phyloP scores from a whole-genome alignment of 1,140 invertebrate species.

The Pseudomyrmex gracilis region DNA sequence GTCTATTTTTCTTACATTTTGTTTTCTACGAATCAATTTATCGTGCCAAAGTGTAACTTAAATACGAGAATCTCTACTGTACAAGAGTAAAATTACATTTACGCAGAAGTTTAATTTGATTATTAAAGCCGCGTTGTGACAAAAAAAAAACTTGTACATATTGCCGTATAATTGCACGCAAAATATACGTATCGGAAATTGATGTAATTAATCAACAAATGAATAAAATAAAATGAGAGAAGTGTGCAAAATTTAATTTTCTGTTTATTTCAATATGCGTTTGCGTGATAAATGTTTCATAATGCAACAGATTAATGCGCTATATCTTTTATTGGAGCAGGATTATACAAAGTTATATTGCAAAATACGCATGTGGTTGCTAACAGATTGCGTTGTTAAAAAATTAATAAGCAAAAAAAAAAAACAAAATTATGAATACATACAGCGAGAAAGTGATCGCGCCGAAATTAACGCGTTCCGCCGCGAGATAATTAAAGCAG shows the following conservation, averaged over 20 bases:
- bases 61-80: background rate
- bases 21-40: constrained; percentile 8
- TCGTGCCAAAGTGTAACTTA: background rate
- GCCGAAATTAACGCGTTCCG: constrained; percentile 17
- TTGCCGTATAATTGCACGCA: background rate
- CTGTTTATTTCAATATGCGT: background rate
- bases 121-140: background rate
- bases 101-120: background rate
- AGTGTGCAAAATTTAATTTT: constrained; percentile 23
- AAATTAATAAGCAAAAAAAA: constrained; percentile 21
- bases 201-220: background rate
- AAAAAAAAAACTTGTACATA: constrained; percentile 1
- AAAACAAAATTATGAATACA: background rate
- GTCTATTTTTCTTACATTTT: background rate
- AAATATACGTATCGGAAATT: constrained; percentile 9
- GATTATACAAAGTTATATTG: constrained; percentile 24
- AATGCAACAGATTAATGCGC: background rate
- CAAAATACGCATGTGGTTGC: background rate
- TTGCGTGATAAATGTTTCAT: constrained; percentile 15
- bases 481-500: constrained; percentile 50
- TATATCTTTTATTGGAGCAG: background rate
- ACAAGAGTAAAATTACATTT: too few relatives aligned
- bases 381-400: background rate
- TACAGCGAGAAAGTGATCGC: constrained; percentile 33
- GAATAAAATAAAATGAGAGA: background rate